These are phyloP conservation scores for Corapipo altera DNA, from an alignment of 2,113 vertebrate species.

Conservation along the genomic window DNA sequence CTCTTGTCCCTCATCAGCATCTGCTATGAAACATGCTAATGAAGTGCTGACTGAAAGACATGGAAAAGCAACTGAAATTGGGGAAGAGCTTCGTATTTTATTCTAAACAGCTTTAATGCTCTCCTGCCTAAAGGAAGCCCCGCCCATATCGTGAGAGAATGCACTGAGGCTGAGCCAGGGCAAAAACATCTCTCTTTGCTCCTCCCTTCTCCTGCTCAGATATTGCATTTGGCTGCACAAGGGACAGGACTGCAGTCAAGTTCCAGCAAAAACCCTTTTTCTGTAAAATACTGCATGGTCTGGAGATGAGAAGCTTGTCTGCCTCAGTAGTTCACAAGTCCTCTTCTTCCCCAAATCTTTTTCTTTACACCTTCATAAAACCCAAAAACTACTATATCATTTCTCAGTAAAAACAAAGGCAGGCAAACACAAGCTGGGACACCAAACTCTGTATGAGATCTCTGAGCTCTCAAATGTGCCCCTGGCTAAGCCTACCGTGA, in stretches of 20 bases:
- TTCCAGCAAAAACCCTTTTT: background rate
- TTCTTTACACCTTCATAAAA: background rate
- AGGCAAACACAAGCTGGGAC: background rate
- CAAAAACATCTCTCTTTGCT: background rate
- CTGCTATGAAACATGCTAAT: background rate
- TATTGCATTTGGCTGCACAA: background rate
- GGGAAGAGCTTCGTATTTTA: background rate
- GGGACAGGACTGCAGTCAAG: background rate
- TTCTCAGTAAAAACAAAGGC: background rate
- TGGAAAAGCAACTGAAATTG: background rate
- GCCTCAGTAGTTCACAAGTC: background rate
- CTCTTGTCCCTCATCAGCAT: background rate
- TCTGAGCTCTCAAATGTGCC: background rate
- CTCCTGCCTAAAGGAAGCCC: background rate
- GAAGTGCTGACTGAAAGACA: background rate
- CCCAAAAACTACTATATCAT: background rate
- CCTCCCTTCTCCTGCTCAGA: conserved; percentile 31
- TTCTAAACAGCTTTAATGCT: background rate
- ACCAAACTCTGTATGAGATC: background rate
- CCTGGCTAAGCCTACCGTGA: background rate
- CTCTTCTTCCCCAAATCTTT: background rate
- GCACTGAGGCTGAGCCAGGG: conserved; percentile 3
- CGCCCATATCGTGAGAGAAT: conserved; percentile 12
- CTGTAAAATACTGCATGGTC: background rate
- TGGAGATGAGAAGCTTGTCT: background rate